Conservation (phyloP, 2,797 vertebrate genomes). For the Hypotaenidia okinawae region DNA sequence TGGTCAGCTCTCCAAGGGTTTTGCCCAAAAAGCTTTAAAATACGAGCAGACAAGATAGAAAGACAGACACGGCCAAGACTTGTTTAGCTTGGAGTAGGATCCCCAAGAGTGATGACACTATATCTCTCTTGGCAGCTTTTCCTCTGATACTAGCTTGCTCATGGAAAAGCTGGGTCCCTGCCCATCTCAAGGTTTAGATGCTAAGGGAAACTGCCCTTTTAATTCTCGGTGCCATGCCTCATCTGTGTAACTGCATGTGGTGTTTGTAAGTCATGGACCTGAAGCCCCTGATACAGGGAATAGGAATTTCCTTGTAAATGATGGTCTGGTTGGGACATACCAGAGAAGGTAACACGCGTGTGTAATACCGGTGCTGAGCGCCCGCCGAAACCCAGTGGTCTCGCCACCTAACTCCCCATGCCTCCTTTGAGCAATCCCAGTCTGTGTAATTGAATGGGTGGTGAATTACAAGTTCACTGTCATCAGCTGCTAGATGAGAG, state of each 20-base stretch:
- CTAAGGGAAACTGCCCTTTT: neutral
- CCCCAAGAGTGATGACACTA: neutral
- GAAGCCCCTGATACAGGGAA: neutral
- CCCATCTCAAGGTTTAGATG: neutral
- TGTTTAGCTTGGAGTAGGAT: neutral
- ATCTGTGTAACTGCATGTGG: neutral
- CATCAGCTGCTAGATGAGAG: neutral
- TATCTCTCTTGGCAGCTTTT: neutral
- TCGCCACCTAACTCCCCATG: neutral
- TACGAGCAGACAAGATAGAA: neutral
- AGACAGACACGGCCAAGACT: neutral
- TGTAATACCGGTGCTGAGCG: neutral
- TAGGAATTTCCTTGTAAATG: neutral
- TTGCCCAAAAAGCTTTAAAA: neutral
- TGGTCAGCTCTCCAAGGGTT: neutral
- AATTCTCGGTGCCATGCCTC: neutral
- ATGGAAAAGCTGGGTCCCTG: neutral
- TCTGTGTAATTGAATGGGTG: rapidly evolving
- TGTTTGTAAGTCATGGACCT: neutral
- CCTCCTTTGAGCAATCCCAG: neutral
- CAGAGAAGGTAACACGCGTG: neutral
- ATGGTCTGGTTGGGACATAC: neutral
- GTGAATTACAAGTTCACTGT: neutral
- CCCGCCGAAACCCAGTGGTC: neutral
- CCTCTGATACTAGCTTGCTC: neutral